phyloP scores from a whole-genome alignment of 2,113 vertebrate species.

The Neopipo cinnamomea region DNA sequence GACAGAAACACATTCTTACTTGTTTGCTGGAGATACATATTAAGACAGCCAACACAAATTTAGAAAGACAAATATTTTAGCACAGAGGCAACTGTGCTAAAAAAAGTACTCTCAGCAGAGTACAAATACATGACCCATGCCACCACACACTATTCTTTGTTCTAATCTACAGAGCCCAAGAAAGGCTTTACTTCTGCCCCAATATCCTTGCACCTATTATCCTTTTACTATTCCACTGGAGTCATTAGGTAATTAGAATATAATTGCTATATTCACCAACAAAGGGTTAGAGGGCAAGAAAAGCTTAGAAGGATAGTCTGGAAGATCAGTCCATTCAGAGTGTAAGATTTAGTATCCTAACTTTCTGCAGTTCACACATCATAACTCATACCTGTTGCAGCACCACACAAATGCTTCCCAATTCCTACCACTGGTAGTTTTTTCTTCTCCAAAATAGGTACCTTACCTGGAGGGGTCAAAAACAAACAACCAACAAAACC shows the following conservation, averaged over 20 bases:
- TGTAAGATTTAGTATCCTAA: background rate
- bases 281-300: background rate
- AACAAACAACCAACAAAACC: background rate
- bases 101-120: background rate
- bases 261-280: background rate
- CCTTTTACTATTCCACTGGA: background rate
- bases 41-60: background rate
- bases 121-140: background rate
- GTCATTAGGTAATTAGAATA: background rate
- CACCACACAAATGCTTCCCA: slow-evolving; percentile 94
- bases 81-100: background rate
- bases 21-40: background rate
- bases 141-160: background rate
- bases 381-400: slow-evolving; percentile 85
- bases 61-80: background rate
- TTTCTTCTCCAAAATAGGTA: slow-evolving; percentile 80
- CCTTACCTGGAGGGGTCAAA: slow-evolving; percentile 70
- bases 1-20: background rate
- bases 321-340: background rate
- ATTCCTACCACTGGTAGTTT: slow-evolving; percentile 86
- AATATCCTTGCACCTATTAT: background rate
- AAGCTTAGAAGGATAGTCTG: background rate
- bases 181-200: background rate
- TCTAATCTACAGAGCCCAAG: background rate
- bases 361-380: background rate